Conservation (phyloP, 2,888 invertebrate genomes). For the Archaeoteleia sp. region DNA sequence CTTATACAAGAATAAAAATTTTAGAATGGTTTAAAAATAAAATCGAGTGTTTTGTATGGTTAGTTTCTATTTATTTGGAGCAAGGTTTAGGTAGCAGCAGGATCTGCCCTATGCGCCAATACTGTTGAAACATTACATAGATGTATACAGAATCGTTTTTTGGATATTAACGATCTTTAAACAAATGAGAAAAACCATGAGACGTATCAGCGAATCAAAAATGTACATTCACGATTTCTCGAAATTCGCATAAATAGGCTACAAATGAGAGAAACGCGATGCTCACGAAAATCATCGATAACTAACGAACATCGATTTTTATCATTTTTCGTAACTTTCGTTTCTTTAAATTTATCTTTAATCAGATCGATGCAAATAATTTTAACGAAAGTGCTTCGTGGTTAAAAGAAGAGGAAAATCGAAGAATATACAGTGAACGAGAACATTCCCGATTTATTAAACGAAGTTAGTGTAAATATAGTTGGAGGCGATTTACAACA, state of each 20-base stretch:
- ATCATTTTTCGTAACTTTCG: slow-evolving; percentile 24
- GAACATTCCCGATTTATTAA: slow-evolving; percentile 26
- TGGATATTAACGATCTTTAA: slow-evolving; percentile 57
- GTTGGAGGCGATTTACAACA: slow-evolving; percentile 48
- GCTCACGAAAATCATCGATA: slow-evolving; percentile 45
- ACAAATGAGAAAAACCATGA: slow-evolving; percentile 31
- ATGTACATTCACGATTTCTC: slow-evolving; percentile 34
- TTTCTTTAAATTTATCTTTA: slow-evolving; percentile 37
- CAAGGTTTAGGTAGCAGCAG: slow-evolving; percentile 58
- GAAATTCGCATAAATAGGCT: slow-evolving; percentile 24
- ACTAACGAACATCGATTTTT: slow-evolving; percentile 40
- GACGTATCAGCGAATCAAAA: slow-evolving; percentile 53
- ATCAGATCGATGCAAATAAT: slow-evolving; percentile 23
- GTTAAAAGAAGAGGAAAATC: slow-evolving; percentile 29
- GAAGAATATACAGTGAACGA: slow-evolving; percentile 12
- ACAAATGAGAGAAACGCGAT: slow-evolving; percentile 18
- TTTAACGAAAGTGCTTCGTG: slow-evolving; percentile 14
- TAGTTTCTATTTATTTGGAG: slow-evolving; percentile 34
- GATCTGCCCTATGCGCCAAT: slow-evolving; percentile 63
- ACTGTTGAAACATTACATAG: slow-evolving; percentile 68
- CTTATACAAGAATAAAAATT: not conserved
- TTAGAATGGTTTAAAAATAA: slow-evolving; percentile 38
- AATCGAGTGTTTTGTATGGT: slow-evolving; percentile 46
- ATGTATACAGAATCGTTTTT: slow-evolving; percentile 66
- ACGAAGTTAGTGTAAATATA: slow-evolving; percentile 56